Conservation (phyloP, 1,140 invertebrate species). For the Limonius californicus region DNA sequence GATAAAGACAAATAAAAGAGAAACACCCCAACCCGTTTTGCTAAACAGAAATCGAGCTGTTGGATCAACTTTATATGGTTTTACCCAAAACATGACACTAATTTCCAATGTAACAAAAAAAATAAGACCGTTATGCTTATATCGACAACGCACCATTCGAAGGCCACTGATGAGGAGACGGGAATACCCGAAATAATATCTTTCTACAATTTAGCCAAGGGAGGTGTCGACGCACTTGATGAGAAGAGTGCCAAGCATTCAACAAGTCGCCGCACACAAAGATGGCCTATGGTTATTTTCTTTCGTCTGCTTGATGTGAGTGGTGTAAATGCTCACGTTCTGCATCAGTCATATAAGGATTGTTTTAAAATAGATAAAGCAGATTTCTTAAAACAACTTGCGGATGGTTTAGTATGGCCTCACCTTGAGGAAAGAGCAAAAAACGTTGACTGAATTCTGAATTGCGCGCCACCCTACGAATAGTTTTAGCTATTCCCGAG, state of each 20-base stretch:
- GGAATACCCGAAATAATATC: slow-evolving; percentile 37
- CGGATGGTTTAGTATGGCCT: too few relatives aligned
- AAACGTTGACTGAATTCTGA: neutral
- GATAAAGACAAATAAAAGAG: slow-evolving; percentile 42
- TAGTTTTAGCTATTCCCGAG: neutral
- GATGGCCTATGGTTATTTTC: slow-evolving; percentile 41
- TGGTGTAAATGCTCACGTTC: too few relatives aligned
- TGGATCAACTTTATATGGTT: slow-evolving; percentile 36
- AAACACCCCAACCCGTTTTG: slow-evolving; percentile 31
- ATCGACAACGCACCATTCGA: slow-evolving; percentile 39
- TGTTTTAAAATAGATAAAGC: neutral
- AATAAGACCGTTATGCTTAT: slow-evolving; percentile 41
- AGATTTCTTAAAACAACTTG: too few relatives aligned
- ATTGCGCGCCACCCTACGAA: neutral
- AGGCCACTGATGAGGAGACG: slow-evolving; percentile 24
- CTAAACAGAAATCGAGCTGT: slow-evolving; percentile 25
- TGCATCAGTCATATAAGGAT: too few relatives aligned
- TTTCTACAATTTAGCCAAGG: slow-evolving; percentile 41
- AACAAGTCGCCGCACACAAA: slow-evolving; percentile 28
- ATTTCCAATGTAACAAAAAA: slow-evolving; percentile 34
- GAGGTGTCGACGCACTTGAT: slow-evolving; percentile 40
- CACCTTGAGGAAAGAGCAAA: neutral
- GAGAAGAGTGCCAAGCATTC: slow-evolving; percentile 36
- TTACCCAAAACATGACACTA: slow-evolving; percentile 36
- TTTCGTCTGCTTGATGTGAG: slow-evolving; percentile 23